Percentiles rank a stretch among this genome's conserved stretches.
Evolutionary conservation across 2,797 vertebrate genomes (phyloP).

Genomic region (Hippopotamyrus pictus): DNA sequence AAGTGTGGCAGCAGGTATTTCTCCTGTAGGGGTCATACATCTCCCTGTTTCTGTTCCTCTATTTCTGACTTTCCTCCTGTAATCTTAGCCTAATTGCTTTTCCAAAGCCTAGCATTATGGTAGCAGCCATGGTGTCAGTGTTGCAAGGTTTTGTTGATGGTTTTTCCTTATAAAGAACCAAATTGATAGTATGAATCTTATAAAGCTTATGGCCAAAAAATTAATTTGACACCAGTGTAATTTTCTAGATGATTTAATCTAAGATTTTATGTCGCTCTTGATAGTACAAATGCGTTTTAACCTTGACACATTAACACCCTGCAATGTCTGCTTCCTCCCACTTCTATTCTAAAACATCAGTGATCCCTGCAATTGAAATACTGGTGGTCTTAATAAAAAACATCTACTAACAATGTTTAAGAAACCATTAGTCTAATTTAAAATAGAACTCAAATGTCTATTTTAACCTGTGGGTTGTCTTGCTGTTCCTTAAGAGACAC

Average conservation of each 20-base stretch:
- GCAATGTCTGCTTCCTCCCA: conserved; percentile 23
- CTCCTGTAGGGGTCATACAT: conserved; percentile 83
- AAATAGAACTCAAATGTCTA: not conserved
- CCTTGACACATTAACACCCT: conserved; percentile 39
- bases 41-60: conserved; percentile 39
- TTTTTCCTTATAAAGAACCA: conserved; percentile 21
- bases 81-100: conserved; percentile 26
- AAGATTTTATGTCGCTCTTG: conserved; percentile 37
- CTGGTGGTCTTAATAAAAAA: conserved; percentile 26
- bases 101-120: conserved; percentile 33
- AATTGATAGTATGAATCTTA: conserved; percentile 43
- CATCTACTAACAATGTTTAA: conserved; percentile 16
- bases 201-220: not conserved
- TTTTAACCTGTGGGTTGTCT: conserved; percentile 76
- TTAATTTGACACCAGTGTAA: not conserved
- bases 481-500: conserved; percentile 87
- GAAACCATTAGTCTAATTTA: conserved; percentile 9
- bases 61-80: conserved; percentile 12
- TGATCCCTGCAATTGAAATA: conserved; percentile 96
- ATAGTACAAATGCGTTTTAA: conserved; percentile 28
- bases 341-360: conserved; percentile 28
- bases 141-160: conserved; percentile 21
- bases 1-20: conserved; percentile 61
- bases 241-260: conserved; percentile 32
- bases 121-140: conserved; percentile 8